phyloP scores from a whole-genome alignment of 1,140 invertebrate species.

The Eubasilissa regina region DNA sequence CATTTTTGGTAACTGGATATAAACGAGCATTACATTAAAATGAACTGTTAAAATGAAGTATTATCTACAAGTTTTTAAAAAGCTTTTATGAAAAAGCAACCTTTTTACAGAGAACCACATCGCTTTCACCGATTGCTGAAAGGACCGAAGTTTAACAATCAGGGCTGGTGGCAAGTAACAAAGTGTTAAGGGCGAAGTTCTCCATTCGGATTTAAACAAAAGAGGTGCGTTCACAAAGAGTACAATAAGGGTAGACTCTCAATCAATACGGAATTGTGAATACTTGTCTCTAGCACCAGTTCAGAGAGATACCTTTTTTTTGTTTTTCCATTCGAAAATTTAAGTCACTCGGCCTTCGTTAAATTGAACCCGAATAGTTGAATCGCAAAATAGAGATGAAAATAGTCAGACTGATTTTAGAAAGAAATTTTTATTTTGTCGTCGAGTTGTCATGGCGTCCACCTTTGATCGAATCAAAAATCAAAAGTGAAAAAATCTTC shows the following conservation, averaged over 20 bases:
- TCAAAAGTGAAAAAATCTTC: no score
- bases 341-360: no score
- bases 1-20: neutral
- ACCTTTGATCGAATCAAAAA: no score
- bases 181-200: conserved; percentile 29
- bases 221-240: conserved; percentile 1
- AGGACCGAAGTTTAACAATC: conserved; percentile 29
- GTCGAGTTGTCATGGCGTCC: no score
- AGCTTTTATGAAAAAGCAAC: no score
- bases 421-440: no score
- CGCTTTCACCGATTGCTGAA: neutral
- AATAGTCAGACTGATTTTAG: no score
- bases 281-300: conserved; percentile 4
- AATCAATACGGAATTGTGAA: conserved; percentile 19
- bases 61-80: no score
- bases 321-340: no score
- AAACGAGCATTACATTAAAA: neutral
- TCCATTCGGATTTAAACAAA: conserved; percentile 8
- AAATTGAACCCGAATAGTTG: no score
- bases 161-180: conserved; percentile 11
- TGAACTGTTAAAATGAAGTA: neutral
- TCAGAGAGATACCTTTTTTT: neutral
- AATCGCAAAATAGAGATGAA: no score
- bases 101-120: no score
- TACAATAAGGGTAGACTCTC: conserved; percentile 17